Evolutionary conservation across 2,797 vertebrate species (phyloP).

Genomic region (Acanthurus tractus): DNA sequence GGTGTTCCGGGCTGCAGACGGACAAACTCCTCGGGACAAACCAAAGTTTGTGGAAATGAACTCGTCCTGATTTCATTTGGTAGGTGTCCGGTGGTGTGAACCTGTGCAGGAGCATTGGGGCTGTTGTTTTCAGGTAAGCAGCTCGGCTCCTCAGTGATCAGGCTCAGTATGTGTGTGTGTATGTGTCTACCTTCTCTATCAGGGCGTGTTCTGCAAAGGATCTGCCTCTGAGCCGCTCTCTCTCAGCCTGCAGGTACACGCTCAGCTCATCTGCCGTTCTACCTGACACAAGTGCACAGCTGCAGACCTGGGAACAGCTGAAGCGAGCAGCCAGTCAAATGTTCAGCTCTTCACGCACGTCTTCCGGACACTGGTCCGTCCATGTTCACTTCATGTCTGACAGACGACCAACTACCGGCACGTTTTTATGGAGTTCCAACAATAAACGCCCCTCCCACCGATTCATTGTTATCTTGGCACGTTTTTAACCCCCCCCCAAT

Average conservation of each 20-base stretch:
- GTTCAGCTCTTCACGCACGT: not conserved
- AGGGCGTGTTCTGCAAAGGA: constrained; percentile 82
- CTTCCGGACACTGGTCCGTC: not conserved
- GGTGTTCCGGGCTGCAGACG: constrained; percentile 69
- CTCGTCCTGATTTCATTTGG: constrained; percentile 75
- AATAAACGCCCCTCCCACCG: constrained; percentile 82
- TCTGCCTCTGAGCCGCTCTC: constrained; percentile 50
- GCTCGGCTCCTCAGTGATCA: constrained; percentile 49
- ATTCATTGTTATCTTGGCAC: not conserved
- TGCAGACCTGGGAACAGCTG: constrained; percentile 1
- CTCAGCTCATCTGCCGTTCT: constrained; percentile 25
- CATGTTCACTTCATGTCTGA: constrained; percentile 11
- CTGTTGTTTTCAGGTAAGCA: constrained; percentile 69
- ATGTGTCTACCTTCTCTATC: constrained; percentile 67
- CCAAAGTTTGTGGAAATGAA: constrained; percentile 69
- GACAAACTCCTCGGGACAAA: constrained; percentile 59
- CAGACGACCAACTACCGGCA: constrained; percentile 26
- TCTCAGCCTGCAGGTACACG: constrained; percentile 57
- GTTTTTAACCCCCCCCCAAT: no score
- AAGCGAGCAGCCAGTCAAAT: not conserved
- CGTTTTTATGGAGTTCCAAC: constrained; percentile 78
- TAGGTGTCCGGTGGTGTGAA: constrained; percentile 62
- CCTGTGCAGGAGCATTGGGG: constrained; percentile 61
- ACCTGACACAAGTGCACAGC: not conserved
- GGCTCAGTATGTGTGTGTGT: constrained; percentile 9